Evolutionary conservation across 2,113 vertebrate genomes (phyloP).

Genomic region (Antechinus stuartii): DNA sequence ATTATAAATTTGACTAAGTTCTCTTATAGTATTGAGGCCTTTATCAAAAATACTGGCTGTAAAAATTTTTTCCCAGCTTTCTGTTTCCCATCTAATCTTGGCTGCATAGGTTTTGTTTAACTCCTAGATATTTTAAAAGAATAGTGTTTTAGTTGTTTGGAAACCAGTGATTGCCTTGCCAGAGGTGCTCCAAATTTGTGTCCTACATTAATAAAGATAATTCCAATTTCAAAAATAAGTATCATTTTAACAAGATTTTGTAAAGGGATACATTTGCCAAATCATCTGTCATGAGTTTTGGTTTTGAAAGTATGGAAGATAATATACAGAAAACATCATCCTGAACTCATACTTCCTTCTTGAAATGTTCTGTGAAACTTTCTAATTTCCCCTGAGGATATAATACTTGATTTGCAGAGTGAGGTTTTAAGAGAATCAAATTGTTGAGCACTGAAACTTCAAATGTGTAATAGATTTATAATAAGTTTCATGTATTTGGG

Average conservation of each 20-base stretch:
- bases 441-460: neutral
- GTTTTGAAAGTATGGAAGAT: neutral
- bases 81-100: no score
- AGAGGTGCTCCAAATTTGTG: neutral
- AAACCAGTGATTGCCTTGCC: neutral
- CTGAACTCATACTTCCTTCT: neutral
- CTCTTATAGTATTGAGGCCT: no score
- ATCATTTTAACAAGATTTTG: neutral
- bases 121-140: neutral
- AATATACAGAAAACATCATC: neutral
- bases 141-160: neutral
- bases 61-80: no score
- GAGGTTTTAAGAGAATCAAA: neutral
- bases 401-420: neutral
- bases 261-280: neutral
- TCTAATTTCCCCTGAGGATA: neutral
- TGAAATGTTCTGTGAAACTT: neutral
- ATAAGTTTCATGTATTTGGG: neutral
- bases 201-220: neutral
- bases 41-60: no score
- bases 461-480: neutral
- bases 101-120: neutral
- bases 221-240: neutral
- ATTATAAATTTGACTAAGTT: no score
- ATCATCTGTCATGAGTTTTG: neutral